Percentiles rank a stretch among this genome's conserved stretches.
Evolutionary conservation across 2,888 invertebrate species (phyloP).

Genomic region (Chrysotoxum bicinctum): DNA sequence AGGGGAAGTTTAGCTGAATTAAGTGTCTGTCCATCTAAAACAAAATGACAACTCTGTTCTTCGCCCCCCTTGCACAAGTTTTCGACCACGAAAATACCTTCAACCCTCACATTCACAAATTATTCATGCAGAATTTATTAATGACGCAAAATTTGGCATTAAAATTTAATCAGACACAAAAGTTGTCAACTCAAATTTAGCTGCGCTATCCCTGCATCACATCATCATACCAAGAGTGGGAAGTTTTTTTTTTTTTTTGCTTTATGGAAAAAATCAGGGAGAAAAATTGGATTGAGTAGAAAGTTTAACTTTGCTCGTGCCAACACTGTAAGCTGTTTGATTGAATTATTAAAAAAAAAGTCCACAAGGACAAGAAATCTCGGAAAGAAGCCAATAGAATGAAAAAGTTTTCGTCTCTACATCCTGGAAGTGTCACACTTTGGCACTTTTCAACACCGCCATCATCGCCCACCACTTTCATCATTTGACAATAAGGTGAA

Average conservation of each 20-base stretch:
- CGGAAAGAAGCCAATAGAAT: slow-evolving; percentile 71
- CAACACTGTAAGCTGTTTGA: slow-evolving; percentile 74
- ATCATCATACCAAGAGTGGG: not conserved
- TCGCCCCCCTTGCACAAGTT: slow-evolving; percentile 25
- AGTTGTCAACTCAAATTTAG: slow-evolving; percentile 76
- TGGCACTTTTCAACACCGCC: slow-evolving; percentile 73
- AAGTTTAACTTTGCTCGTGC: slow-evolving; percentile 69
- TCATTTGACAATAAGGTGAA: slow-evolving; percentile 49
- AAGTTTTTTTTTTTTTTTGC: slow-evolving; percentile 19
- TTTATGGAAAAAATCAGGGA: slow-evolving; percentile 19
- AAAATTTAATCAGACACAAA: slow-evolving; percentile 80
- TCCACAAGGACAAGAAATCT: slow-evolving; percentile 73
- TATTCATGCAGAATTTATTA: slow-evolving; percentile 76
- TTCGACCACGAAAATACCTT: slow-evolving; percentile 18
- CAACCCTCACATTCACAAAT: slow-evolving; percentile 61
- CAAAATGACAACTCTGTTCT: slow-evolving; percentile 50
- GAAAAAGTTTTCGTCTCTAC: slow-evolving; percentile 73
- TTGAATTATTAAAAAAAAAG: slow-evolving; percentile 76
- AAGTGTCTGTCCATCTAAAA: slow-evolving; percentile 66
- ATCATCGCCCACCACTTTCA: slow-evolving; percentile 60
- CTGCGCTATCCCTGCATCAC: slow-evolving; percentile 30
- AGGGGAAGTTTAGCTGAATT: slow-evolving; percentile 55
- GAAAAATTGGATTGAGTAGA: slow-evolving; percentile 31
- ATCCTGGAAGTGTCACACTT: slow-evolving; percentile 74
- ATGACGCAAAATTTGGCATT: slow-evolving; percentile 76